Evolutionary conservation across 2,888 invertebrate species (phyloP), one percentile per base, ranked within the genome.

Genomic region (Sinopyrophorus schimmeli): DNA sequence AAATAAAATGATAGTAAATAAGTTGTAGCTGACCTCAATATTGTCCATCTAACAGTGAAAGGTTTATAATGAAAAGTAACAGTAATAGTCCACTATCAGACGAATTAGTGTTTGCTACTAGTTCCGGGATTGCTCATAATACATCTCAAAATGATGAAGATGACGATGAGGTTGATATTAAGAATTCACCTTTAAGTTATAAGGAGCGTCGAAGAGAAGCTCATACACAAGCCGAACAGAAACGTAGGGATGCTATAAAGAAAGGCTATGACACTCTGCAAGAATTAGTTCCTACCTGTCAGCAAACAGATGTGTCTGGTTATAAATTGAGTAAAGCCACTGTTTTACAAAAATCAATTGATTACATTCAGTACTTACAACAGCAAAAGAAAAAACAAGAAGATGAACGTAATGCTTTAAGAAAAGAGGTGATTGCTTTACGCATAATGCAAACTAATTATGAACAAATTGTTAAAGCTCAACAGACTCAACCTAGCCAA

Each of bases 261-360:
- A 94, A 92, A 72, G 96, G 96, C 0, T 97, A 97, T 71, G 95
- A 96, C 72, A 89, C 90, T 2, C 77, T 97, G 10, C 95, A 95
- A 74, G 89, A 89, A 63, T 76, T 96, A 54, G 95, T 97, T 6
- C 96, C 96, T 0, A 92, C 90, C 40, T 96, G 96, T 66, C 92
- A 93, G 69, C 91, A 93, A 68, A 87, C 88, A 23, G 96, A 96
- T 71, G 82, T 92, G 15, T 89, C 90, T 11, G 91, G 72, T 67
- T 93, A 94, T 71, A 97, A 97, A 74, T 80, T 95, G 21, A 96
- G 96, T 74, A 97, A 97, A 79, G 97, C 96, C 32, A 91, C 94
- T 27, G 89, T 94, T 26, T 80, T 97, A 24, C 96, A 96, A 75
- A 92, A 92, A 74, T 95, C 92, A 0, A 93, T 93, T 65, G 92